phyloP scores from a whole-genome alignment of 2,888 invertebrate species.

The Phyllotreta striolata region DNA sequence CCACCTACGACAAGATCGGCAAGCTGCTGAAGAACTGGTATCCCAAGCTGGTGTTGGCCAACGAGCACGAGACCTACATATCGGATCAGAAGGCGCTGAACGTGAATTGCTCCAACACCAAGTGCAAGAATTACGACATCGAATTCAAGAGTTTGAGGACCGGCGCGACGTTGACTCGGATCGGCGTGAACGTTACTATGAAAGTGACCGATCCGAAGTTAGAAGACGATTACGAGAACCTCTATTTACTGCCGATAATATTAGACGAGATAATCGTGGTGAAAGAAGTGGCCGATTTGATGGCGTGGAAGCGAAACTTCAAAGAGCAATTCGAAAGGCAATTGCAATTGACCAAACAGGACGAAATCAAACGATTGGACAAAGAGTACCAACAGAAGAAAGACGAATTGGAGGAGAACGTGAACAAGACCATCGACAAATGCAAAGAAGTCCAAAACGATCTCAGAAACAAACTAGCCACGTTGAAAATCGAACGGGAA shows the following conservation, averaged over 20 bases:
- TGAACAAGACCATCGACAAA: constrained; percentile 66
- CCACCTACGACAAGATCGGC: constrained; percentile 47
- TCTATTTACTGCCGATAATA: constrained; percentile 50
- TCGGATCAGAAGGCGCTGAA: constrained; percentile 48
- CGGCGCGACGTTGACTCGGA: constrained; percentile 47
- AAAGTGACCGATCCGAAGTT: constrained; percentile 34
- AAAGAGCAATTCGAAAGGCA: constrained; percentile 70
- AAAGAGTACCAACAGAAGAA: constrained; percentile 66
- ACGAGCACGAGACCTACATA: constrained; percentile 48
- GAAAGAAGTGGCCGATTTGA: constrained; percentile 72
- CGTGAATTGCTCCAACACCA: constrained; percentile 32
- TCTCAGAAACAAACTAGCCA: constrained; percentile 65
- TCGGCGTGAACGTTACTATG: constrained; percentile 47
- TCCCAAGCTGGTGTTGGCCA: constrained; percentile 50
- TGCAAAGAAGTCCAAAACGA: constrained; percentile 69
- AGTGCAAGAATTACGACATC: constrained; percentile 42
- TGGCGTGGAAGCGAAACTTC: constrained; percentile 77
- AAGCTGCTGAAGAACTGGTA: constrained; percentile 52
- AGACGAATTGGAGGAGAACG: constrained; percentile 65
- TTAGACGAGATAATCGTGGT: constrained; percentile 59
- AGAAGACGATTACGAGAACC: constrained; percentile 38
- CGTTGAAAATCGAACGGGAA: constrained; percentile 43
- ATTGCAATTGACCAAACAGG: constrained; percentile 55
- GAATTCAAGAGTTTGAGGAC: constrained; percentile 44
- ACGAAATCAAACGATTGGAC: constrained; percentile 41